Evolutionary conservation across 2,113 vertebrate genomes (phyloP), one percentile per base, ranked within the genome.

Genomic region (Otis tarda): DNA sequence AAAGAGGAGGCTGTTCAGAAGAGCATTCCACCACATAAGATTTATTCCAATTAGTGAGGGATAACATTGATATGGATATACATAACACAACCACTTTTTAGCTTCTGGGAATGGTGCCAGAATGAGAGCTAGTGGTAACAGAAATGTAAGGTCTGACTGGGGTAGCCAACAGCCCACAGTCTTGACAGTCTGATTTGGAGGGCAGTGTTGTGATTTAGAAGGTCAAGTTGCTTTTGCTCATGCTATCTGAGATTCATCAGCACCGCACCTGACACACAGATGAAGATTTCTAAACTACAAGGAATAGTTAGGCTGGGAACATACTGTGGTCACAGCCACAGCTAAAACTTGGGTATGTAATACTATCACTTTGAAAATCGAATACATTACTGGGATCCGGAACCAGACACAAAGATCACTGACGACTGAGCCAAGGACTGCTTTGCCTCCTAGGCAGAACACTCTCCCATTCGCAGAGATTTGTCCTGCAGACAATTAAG

Each of bases 71-170:
- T 90, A 78, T 22, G 31, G 89, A 85, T 94, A 93, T 69, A 85
- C 28, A 82, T 55, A 95, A 84, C 61, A 31, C 45, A 87, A 84
- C 25, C 25, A 73, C 65, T 76, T 96, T 92, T 85, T 92, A 82
- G 86, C 80, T 94, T 92, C 90, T 92, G 86, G 65, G 92, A 96
- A 73, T 67, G 45, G n/a, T 94, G 83, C 67, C 89, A 94, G 92
- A 89, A 91, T 31, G 59, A 87, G 43, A 92, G 50, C 52, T 84
- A 80, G 50, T 21, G 25, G 77, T 69, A 89, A 91, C 27, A 82
- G 64, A 82, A 89, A 88, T 76, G 49, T 47, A 94, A 94, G 52
- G 52, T 56, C 73, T 93, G 52, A 59, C 37, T 78, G 15, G 63
- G 27, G n/a, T 41, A 87, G 77, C 37, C 55, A 93, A 78, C 31